Evolutionary conservation across 2,797 vertebrate species (phyloP).

Genomic region (Amniataba percoides): DNA sequence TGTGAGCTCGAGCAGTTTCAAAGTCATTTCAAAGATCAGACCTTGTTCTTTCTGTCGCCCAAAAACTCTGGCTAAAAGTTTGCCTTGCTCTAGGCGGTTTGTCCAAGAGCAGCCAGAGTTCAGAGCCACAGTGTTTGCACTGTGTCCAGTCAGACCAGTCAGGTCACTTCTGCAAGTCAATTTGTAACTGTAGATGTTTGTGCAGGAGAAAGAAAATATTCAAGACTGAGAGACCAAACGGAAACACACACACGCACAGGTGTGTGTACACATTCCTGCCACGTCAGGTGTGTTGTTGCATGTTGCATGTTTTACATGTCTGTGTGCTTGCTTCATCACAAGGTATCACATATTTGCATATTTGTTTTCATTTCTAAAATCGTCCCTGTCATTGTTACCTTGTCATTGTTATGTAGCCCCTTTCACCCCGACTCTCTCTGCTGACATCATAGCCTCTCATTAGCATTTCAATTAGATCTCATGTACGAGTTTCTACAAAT

Average conservation of each 20-base stretch:
- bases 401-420: neutral
- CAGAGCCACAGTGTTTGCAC: conserved; percentile 53
- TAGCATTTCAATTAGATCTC: conserved; percentile 60
- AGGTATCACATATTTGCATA: conserved; percentile 24
- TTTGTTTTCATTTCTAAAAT: neutral
- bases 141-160: conserved; percentile 74
- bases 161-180: conserved; percentile 12
- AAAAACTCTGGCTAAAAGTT: conserved; percentile 8
- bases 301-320: conserved; percentile 52
- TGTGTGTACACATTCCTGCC: conserved; percentile 43
- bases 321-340: conserved; percentile 21
- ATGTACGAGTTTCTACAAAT: conserved; percentile 29
- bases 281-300: conserved; percentile 45
- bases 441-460: conserved; percentile 56
- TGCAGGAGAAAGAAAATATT: conserved; percentile 44
- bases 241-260: neutral
- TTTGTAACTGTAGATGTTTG: conserved; percentile 58
- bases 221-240: neutral
- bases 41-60: conserved; percentile 13
- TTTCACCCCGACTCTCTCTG: conserved; percentile 23
- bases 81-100: conserved; percentile 23
- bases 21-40: conserved; percentile 18
- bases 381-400: neutral
- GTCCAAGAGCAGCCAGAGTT: conserved; percentile 14
- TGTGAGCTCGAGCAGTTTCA: conserved; percentile 27